Base-by-base conservation (phyloP, 2,888 invertebrate species). In the Myopa testacea region DNA sequence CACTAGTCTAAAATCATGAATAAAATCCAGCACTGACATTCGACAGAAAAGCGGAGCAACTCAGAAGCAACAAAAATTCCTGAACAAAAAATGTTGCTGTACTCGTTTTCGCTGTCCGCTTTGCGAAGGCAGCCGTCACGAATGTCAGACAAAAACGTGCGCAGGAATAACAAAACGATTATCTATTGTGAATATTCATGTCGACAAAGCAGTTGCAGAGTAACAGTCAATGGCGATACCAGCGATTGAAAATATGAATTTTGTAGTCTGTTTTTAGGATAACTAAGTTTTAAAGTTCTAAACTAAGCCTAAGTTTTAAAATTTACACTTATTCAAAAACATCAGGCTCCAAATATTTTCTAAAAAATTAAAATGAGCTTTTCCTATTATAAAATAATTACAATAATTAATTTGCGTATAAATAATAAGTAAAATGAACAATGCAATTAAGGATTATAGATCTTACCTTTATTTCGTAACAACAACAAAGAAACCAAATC, bases 51-150 rank as follows among this genome's bases (percentile, higher is more conserved):
- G 12, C 16, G 10, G 34, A 63, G 26, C 40, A 62, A 19, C 50
- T 26, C 50, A 76, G 34, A 70, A 37, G 62, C 65, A 16, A 50
- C 69, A 78, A 26, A 76, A 68, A 71, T 69, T 71, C 38, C 50
- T 63, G 8, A 52, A 16, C 16, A 67, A 69, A 71, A 67, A 69
- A 71, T 69, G 50, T 69, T 69, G 69, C 6, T 52, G 50, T n/a
- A 26, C 26, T 19, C 19, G 38, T 69, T 69, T 26, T 50, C 52
- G 19, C n/a, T 50, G 2, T 69, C 26, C 69, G 50, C 52, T 52
- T 52, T 52, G 50, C 52, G 3, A 12, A n/a, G 12, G 34, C 10
- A 26, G 45, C 38, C 67, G 67, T 19, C 14, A 45, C 6, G 45
- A 68, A 68, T 19, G 67, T 45, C 67, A 68, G 67, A 68, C 19